Evolutionary conservation across 2,797 vertebrate genomes (phyloP).

Genomic region (Acrocephalus scirpaceus): DNA sequence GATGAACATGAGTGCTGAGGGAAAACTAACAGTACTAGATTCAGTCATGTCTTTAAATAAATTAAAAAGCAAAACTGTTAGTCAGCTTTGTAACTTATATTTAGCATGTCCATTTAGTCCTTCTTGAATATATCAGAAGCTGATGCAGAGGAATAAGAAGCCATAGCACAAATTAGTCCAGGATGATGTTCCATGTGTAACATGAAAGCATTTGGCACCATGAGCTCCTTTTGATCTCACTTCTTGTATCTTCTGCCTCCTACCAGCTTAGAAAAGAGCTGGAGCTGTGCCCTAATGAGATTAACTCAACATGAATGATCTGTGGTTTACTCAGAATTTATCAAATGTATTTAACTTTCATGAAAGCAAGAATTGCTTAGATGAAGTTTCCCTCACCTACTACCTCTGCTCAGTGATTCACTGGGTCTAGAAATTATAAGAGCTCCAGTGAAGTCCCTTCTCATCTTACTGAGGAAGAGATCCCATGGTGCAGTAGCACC

Average conservation of each 20-base stretch:
- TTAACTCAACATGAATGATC: background rate
- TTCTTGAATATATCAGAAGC: background rate
- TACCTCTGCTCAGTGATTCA: background rate
- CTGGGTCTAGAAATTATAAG: background rate
- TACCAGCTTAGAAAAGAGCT: constrained; percentile 15
- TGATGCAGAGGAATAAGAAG: background rate
- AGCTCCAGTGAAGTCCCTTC: background rate
- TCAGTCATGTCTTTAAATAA: background rate
- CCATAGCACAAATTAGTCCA: background rate
- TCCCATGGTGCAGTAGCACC: background rate
- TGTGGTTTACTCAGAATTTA: background rate
- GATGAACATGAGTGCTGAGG: background rate
- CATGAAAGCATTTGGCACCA: background rate
- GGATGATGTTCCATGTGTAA: background rate
- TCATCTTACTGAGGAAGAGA: background rate
- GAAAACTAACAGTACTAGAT: background rate
- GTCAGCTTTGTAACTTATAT: background rate
- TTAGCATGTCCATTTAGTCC: background rate
- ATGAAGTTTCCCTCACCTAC: background rate
- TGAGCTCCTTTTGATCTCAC: background rate
- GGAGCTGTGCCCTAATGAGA: background rate
- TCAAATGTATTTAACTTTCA: background rate
- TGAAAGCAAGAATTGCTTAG: background rate
- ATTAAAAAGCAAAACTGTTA: background rate
- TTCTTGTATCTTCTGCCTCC: constrained; percentile 47